Conservation (phyloP, 2,797 vertebrate species). For the Aplochiton taeniatus region DNA sequence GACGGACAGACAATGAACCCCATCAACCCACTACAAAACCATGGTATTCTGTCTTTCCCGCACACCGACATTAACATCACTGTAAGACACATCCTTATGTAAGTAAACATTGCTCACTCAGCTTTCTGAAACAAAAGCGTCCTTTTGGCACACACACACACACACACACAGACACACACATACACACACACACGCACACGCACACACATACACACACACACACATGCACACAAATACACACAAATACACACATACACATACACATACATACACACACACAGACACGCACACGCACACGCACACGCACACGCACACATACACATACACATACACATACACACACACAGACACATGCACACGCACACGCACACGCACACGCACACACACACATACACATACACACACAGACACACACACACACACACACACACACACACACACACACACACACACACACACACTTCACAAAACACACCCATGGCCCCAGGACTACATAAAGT, state of each 20-base stretch:
- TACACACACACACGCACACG: conserved; percentile 4
- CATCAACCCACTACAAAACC: too few relatives aligned
- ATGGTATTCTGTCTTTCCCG: too few relatives aligned
- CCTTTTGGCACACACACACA: too few relatives aligned
- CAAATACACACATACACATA: not conserved
- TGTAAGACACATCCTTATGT: too few relatives aligned
- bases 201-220: not conserved
- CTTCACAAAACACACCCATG: not conserved
- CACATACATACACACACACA: conserved; percentile 6
- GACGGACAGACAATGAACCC: too few relatives aligned
- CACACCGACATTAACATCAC: too few relatives aligned
- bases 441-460: not conserved
- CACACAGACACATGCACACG: too few relatives aligned
- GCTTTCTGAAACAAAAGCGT: too few relatives aligned
- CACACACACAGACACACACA: not conserved
- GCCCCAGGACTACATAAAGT: not conserved
- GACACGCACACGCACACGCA: not conserved
- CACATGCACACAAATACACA: not conserved
- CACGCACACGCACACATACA: too few relatives aligned
- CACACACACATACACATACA: not conserved
- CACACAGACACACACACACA: conserved; percentile 3
- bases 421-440: conserved; percentile 8
- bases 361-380: not conserved
- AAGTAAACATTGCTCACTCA: too few relatives aligned
- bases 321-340: too few relatives aligned